Evolutionary conservation across 2,113 vertebrate species (phyloP), one percentile per base, ranked within the genome.

Genomic region (Condylura cristata): DNA sequence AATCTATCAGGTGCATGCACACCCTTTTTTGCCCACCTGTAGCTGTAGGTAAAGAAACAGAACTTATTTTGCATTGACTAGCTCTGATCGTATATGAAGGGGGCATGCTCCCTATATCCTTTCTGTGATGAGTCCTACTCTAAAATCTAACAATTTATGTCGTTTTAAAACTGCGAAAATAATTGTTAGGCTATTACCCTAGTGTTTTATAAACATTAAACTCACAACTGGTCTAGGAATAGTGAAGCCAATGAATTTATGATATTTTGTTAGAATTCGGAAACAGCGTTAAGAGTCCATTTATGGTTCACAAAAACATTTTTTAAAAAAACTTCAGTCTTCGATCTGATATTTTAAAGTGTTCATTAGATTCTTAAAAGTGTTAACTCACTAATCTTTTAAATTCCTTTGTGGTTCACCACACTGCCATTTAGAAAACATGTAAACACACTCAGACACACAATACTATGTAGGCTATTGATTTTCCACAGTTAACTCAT

Each of bases 351-450:
- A 13, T 22, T 78, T 76, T 11, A 68, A 91, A 79, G 46, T 39
- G 44, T 60, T 76, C 66, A 75, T 41, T 85, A 53, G 48, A 60
- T 75, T 74, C 13, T 91, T 76, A 6, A 48, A 68, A 74, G 63
- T 39, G 41, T 75, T 37, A n/a, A n/a, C n/a, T n/a, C n/a, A 65
- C 26, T 70, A 44, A 48, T 63, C 30, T 94, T 94, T 74, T 66
- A 93, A 76, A 90, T 68, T 86, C 51, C 34, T 75, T 32, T 46
- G 71, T 26, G 74, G 48, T 20, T 44, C 86, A 88, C 58, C 46
- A 94, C 91, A 94, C 17, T 46, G 86, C 30, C 68, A 61, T 46
- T 93, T 70, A 68, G 46, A 87, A 91, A 89, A 93, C 65, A 91
- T 26, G 44, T 63, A 91, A 68, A 34, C 37, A 70, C 22, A 63